Percentiles rank a stretch among this genome's conserved stretches.
Evolutionary conservation across 35 echinoderm and acorn worm genomes (phyloP).

Genomic region (Lytechinus pictus): DNA sequence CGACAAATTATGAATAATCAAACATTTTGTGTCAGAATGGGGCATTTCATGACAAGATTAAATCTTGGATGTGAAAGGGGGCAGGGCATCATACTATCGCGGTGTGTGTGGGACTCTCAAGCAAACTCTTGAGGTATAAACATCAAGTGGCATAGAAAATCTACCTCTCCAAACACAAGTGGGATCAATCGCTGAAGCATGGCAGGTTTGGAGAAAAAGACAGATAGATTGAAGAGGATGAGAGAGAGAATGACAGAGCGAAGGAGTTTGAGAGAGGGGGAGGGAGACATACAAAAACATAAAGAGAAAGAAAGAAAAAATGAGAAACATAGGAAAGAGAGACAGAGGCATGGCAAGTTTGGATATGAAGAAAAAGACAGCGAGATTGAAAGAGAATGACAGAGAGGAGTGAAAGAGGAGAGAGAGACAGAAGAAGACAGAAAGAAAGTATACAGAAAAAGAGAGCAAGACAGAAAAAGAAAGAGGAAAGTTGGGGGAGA

Average conservation of each 20-base stretch:
- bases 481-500: background rate
- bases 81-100: background rate
- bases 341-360: background rate
- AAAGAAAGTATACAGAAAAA: background rate
- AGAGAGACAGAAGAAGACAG: background rate
- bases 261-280: background rate
- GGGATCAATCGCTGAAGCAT: background rate
- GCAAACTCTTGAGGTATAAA: constrained; percentile 11
- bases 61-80: background rate
- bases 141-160: background rate
- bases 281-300: background rate
- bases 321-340: background rate
- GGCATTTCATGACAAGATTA: background rate
- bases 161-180: background rate
- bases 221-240: background rate
- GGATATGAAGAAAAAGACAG: background rate
- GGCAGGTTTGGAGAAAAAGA: background rate
- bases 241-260: background rate
- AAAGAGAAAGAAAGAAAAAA: background rate
- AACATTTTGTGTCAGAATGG: no score
- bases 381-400: background rate
- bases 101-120: background rate
- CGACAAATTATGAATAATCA: no score
- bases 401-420: background rate
- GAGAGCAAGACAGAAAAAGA: background rate